Base-by-base conservation (phyloP, 2,888 invertebrate genomes). In the Eudemis profundana region DNA sequence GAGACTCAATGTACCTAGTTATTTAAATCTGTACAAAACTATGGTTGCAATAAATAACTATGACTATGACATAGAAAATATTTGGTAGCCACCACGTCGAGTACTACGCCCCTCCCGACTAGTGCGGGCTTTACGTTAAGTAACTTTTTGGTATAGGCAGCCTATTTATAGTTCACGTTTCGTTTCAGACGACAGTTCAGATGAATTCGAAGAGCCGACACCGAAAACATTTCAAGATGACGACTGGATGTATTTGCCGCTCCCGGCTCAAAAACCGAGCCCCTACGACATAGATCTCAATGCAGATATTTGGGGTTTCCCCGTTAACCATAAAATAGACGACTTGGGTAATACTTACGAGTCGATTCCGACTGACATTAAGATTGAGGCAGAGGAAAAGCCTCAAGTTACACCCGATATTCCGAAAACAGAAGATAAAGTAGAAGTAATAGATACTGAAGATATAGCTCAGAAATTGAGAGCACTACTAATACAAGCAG, bases 151-250 rank as follows among this genome's bases (percentile, higher is more conserved):
- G n/a, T n/a, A n/a, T n/a, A n/a, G n/a, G n/a, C n/a, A n/a, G n/a
- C n/a, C n/a, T n/a, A n/a, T n/a, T n/a, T n/a, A n/a, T 23, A 21
- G 47, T n/a, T 17, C 12, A 83, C 87, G 75, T 89, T 90, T 79
- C 83, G 82, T 92, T 92, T 89, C 90, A 91, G 89, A 89, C 79
- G 87, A 90, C 84, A 91, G 92, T 82, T 92, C 92, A 78, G 91
- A 91, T 84, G 91, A 92, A 81, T 86, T 79, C 77, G 90, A 89
- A 78, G 84, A 79, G 71, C 78, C 83, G 72, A 76, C 78, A 72
- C 76, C 76, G 73, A 77, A 78, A 68, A 82, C 78, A 79, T 78
- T 78, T 69, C 82, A 82, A 81, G 87, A 85, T 71, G 89, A 89
- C 77, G 89, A 90, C 79, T 89, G 89, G 90, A 86, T 87, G 88